phyloP scores from a whole-genome alignment of 2,797 vertebrate species.

The Podarcis siculus region DNA sequence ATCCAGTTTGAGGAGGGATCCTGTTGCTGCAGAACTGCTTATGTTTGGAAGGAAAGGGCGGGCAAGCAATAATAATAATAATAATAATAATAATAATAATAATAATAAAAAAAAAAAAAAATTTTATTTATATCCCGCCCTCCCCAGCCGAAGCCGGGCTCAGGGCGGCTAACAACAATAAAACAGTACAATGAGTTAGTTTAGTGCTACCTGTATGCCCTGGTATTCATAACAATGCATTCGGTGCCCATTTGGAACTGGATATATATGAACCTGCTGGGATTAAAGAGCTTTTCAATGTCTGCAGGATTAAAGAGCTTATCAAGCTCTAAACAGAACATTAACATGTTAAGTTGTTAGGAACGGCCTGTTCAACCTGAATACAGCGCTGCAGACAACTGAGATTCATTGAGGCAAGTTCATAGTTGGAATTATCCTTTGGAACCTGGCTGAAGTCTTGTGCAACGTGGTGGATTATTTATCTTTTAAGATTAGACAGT shows the following conservation, averaged over 20 bases:
- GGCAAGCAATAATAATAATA: too few species aligned
- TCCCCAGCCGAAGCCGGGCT: too few species aligned
- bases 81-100: too few species aligned
- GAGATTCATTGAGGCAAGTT: neutral
- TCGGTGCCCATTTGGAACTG: neutral
- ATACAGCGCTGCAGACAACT: neutral
- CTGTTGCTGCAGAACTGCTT: neutral
- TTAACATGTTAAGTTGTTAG: neutral
- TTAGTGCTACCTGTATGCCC: neutral
- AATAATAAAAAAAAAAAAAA: too few species aligned
- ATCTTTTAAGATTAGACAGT: neutral
- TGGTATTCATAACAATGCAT: neutral
- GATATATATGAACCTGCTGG: too few species aligned
- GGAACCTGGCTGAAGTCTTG: neutral
- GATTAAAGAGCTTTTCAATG: too few species aligned
- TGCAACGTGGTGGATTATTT: neutral
- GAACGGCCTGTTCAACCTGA: neutral
- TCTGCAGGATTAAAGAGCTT: neutral
- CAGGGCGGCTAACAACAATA: too few species aligned
- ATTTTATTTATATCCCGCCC: too few species aligned
- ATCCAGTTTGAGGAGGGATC: rapidly evolving
- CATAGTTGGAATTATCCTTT: neutral
- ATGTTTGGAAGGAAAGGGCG: neutral
- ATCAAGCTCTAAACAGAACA: neutral
- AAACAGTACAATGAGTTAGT: too few species aligned